Base-by-base conservation (phyloP, 2,888 invertebrate species). In the Nephrocerus scutellatus region DNA sequence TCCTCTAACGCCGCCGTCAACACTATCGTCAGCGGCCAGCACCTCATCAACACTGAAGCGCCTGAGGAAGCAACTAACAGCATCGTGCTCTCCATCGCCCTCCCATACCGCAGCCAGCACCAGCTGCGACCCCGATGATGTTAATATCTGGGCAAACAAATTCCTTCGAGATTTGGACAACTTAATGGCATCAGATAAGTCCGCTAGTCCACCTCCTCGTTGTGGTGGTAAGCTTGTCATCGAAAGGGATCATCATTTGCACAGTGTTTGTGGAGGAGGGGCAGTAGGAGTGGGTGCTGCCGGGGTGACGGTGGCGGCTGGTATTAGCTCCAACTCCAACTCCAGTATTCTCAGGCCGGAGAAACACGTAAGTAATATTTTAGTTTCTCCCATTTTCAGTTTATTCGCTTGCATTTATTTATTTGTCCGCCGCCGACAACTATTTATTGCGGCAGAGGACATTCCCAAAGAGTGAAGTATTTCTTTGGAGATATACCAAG, bases 121-220 rank as follows among this genome's bases (percentile, higher is more conserved):
- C 51, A 30, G 54, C 38, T 40, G 47, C 52, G 43, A 29, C 34
- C 48, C 40, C 22, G 62, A 63, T 48, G 66, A 66, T 55, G 63
- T 66, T 35, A 65, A 66, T 55, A 56, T 66, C 55, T 67, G 67
- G 67, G 67, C 66, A 53, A 63, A 62, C 56, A 66, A 63, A 60
- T 66, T 66, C 55, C 56, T 67, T 48, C 64, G 59, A 51, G 67
- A 67, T 56, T 57, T 67, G 56, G 66, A 67, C 55, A 66, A 60
- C 54, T 60, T 67, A 60, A 66, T 67, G 62, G 59, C 58, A 52
- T 52, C 57, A 47, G 62, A 63, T 57, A 63, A 64, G 51, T 48
- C 52, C 51, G 35, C 35, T 35, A 43, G n/a, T n/a, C n/a, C 37
- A 16, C 30, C 21, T 26, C 47, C 34, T 31, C 42, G n/a, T n/a